Evolutionary conservation across 2,888 invertebrate species (phyloP), one percentile per base, ranked within the genome.

Genomic region (Drosophila lacicola): DNA sequence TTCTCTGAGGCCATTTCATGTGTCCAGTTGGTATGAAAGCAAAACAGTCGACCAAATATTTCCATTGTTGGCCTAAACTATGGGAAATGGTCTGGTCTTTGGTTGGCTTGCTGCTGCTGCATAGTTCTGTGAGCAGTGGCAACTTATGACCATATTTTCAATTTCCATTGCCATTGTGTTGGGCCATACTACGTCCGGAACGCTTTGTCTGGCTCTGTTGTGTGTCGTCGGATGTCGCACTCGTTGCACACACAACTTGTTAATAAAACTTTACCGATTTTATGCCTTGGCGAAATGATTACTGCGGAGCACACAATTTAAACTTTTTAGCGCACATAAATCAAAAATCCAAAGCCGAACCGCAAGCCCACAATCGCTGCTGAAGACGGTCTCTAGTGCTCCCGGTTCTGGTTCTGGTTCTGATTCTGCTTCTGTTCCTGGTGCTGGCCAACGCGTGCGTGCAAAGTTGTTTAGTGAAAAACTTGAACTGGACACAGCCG

Each of bases 391-490:
- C 42, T 55, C 34, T 53, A 42, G 36, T 29, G 57, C 25, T 44
- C 34, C 33, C 17, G 50, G 17, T 17, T 45, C 42, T 44, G 21
- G 11, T 41, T 33, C 54, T 42, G 17, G 8, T 45, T 50, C 36
- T 13, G 53, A 10, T 53, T 44, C 51, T 34, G 36, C 25, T 41
- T 9, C 19, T 50, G 36, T 2, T 36, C 13, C 36, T n/a, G n/a
- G 13, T 10, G 39, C 51, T 53, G 61, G 47, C 58, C 65, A 58
- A 61, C 62, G 88, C 65, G 77, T 88, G 89, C 89, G 89, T 85
- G 89, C 85, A 89, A 81, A 78, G 89, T 85, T 89, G 82, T 82
- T 87, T 89, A 87, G 75, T 79, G 84, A 73, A 77, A 82, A 85
- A 89, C 77, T 89, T 81, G 71, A 84, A 85, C 84, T 85, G 89